Evolutionary conservation across 2,113 vertebrate genomes (phyloP), one percentile per base, ranked within the genome.

Genomic region (Poeciliopsis retropinna): DNA sequence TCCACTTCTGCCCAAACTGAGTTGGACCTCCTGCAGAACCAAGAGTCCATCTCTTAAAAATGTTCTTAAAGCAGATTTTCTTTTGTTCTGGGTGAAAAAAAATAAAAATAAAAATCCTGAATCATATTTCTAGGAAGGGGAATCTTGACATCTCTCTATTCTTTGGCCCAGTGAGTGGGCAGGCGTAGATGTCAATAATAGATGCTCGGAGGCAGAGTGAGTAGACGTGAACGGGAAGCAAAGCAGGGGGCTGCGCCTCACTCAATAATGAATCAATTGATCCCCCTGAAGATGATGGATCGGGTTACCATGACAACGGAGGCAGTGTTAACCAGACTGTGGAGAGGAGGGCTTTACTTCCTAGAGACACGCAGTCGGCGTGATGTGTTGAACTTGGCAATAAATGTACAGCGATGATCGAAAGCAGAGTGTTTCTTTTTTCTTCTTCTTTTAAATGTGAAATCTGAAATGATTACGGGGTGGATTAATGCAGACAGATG

Each of bases 201-300:
- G 87, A 92, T 92, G 92, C 82, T 87, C 14, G 82, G 77, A 89
- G 90, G 88, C 77, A 86, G 87, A 88, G 85, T 75, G 62, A 87
- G 87, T 73, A 89, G 88, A 91, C 89, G 88, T 94, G 93, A 86
- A 88, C 89, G 86, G 92, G 83, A 93, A 91, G 89, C 93, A 88
- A 87, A 92, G 85, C 75, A 79, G 89, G 82, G 84, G 84, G 78
- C 86, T 78, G 84, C 76, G 83, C 85, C 88, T 89, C 88, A 82
- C 85, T 92, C 91, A 93, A 91, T 93, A 93, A 92, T 92, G 90
- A 92, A 92, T 92, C 93, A 90, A 93, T 93, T 92, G 92, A 94
- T 92, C 91, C 85, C 82, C 85, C 79, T 74, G 87, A 91, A 87
- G 88, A 90, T 90, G 90, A 93, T 88, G 86, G 89, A 91, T 90